phyloP scores from a whole-genome alignment of 2,113 vertebrate species.

The Periophthalmodon schlosseri region DNA sequence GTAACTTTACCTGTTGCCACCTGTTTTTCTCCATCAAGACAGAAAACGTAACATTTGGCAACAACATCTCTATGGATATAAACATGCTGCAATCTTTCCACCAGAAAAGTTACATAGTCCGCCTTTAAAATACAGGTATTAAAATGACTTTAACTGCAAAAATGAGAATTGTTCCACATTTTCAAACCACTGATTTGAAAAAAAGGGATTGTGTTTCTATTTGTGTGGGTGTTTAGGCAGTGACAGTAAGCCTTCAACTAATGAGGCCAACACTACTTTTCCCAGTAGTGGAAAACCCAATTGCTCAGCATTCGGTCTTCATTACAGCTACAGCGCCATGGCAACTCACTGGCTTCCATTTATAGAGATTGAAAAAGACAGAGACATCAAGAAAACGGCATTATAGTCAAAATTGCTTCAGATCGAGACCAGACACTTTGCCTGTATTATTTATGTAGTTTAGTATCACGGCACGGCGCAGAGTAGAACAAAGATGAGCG shows the following conservation, averaged over 20 bases:
- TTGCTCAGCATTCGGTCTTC: slow-evolving; percentile 32
- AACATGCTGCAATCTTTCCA: no score
- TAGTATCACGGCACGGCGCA: slow-evolving; percentile 1
- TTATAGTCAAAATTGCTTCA: slow-evolving; percentile 19
- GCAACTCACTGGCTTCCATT: slow-evolving; percentile 25
- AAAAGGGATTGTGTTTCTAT: neutral
- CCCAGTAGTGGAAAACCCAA: slow-evolving; percentile 19
- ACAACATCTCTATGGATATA: no score
- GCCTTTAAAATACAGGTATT: neutral
- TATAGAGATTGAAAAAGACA: slow-evolving; percentile 14
- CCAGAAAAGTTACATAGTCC: no score
- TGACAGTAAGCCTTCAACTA: slow-evolving; percentile 47
- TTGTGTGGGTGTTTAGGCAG: slow-evolving; percentile 5
- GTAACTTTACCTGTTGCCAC: no score
- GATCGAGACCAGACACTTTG: neutral
- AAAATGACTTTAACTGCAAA: neutral
- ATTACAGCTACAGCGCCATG: neutral
- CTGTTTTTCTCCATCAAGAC: no score
- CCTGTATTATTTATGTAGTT: slow-evolving; percentile 41
- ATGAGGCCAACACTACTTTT: slow-evolving; percentile 30
- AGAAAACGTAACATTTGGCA: no score
- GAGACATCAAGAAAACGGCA: slow-evolving; percentile 9
- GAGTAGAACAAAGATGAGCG: slow-evolving; percentile 12
- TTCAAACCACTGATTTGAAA: neutral
- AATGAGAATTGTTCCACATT: neutral